A percentile compares a stretch with the other conserved stretches of the same genome.
phyloP scores from a whole-genome alignment of 2,888 invertebrate genomes.

The Drosophila infuscata region DNA sequence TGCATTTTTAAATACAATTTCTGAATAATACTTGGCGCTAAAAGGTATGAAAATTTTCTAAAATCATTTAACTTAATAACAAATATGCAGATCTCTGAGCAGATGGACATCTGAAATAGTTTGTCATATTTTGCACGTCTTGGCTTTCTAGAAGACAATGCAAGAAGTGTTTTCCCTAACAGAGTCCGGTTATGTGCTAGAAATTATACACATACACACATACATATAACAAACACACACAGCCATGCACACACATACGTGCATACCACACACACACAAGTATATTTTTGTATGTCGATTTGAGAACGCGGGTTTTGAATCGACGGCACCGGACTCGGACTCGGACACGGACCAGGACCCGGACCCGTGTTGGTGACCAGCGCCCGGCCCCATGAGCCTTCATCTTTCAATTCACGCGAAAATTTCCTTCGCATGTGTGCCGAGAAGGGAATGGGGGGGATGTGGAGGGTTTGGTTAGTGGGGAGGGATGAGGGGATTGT shows the following conservation, averaged over 20 bases:
- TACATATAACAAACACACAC: constrained; percentile 22
- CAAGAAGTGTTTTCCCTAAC: constrained; percentile 31
- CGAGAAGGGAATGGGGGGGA: constrained; percentile 31
- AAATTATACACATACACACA: constrained; percentile 52
- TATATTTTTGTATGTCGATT: constrained; percentile 37
- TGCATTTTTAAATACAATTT: neutral
- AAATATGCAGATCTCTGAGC: neutral
- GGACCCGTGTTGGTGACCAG: constrained; percentile 60
- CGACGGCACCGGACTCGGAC: constrained; percentile 9
- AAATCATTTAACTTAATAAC: neutral
- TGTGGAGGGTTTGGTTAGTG: constrained; percentile 15
- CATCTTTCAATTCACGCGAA: constrained; percentile 82
- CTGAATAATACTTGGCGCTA: neutral
- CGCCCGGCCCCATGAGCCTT: constrained; percentile 72
- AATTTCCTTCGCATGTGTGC: constrained; percentile 70
- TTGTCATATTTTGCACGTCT: neutral
- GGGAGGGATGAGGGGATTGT: constrained; percentile 18
- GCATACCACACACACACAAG: constrained; percentile 13
- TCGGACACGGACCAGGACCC: neutral
- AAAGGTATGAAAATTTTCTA: neutral
- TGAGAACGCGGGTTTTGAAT: constrained; percentile 25
- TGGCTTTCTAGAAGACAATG: constrained; percentile 57
- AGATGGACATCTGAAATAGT: neutral
- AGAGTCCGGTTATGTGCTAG: constrained; percentile 46
- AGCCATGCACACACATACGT: constrained; percentile 8